phyloP scores from a whole-genome alignment of 2,888 invertebrate genomes.

The Capitulum mitella region DNA sequence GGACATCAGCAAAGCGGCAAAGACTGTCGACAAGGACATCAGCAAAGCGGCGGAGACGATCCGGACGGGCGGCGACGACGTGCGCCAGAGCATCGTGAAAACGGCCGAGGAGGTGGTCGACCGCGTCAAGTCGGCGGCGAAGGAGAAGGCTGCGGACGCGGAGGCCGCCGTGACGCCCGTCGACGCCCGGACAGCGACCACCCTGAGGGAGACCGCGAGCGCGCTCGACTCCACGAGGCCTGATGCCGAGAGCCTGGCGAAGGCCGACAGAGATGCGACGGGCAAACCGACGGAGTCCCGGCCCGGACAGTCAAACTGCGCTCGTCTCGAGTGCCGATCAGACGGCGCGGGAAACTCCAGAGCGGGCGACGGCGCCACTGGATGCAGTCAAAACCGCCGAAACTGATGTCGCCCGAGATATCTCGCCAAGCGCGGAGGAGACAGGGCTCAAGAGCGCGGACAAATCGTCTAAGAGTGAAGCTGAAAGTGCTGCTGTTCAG shows the following conservation, averaged over 20 bases:
- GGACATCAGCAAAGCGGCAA: not conserved
- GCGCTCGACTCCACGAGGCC: too few relatives aligned
- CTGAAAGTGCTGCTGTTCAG: too few relatives aligned
- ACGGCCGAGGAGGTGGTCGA: not conserved
- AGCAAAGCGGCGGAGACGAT: too few relatives aligned
- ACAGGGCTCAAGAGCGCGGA: not conserved
- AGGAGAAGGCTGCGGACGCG: not conserved
- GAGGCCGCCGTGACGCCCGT: too few relatives aligned
- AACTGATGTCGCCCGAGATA: not conserved
- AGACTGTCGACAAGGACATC: too few relatives aligned
- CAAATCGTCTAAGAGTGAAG: not conserved
- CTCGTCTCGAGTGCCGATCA: not conserved
- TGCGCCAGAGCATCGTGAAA: not conserved
- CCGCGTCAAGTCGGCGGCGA: not conserved
- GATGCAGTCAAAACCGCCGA: not conserved
- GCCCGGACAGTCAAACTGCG: too few relatives aligned
- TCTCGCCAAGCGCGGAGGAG: not conserved
- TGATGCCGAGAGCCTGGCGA: too few relatives aligned
- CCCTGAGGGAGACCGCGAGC: too few relatives aligned
- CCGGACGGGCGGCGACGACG: too few relatives aligned
- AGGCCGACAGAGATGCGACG: too few relatives aligned
- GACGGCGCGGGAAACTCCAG: not conserved
- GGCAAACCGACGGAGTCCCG: too few relatives aligned
- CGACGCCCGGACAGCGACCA: too few relatives aligned
- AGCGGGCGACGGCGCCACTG: not conserved